These are phyloP conservation scores for Ochlodes sylvanus DNA, from an alignment of 2,888 invertebrate species.

Conservation along the genomic window DNA sequence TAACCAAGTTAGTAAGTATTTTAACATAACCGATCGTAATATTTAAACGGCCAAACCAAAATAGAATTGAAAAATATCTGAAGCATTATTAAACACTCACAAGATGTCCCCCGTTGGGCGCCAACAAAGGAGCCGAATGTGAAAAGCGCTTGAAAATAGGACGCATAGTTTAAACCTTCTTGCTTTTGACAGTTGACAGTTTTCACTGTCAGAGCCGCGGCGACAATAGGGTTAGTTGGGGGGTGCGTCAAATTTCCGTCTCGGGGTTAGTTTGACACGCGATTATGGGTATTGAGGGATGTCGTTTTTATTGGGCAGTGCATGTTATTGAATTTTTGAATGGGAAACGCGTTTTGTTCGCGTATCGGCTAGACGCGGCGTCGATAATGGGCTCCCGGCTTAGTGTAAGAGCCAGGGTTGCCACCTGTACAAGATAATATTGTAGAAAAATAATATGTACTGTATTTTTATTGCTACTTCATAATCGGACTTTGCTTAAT, in stretches of 20 bases:
- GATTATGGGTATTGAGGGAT: conserved; percentile 82
- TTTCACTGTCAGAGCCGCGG: conserved; percentile 74
- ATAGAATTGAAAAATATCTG: conserved; percentile 22
- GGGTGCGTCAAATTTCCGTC: conserved; percentile 73
- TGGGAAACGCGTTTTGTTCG: conserved; percentile 48
- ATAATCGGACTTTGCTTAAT: no score
- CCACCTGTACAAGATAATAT: no score
- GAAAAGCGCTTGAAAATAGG: conserved; percentile 71
- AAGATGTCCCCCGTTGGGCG: conserved; percentile 58
- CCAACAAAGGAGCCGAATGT: conserved; percentile 70
- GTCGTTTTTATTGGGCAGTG: conserved; percentile 45
- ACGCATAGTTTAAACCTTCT: conserved; percentile 82
- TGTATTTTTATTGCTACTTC: no score
- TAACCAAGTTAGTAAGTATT: no score
- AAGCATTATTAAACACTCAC: conserved; percentile 44
- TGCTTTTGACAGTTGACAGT: conserved; percentile 84
- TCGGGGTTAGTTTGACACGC: conserved; percentile 71
- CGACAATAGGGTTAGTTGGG: conserved; percentile 77
- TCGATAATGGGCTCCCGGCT: conserved; percentile 14
- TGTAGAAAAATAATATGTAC: no score
- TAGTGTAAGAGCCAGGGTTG: not conserved
- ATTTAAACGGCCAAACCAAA: not conserved
- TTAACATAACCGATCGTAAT: not conserved
- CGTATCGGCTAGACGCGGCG: conserved; percentile 36
- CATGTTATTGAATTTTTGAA: conserved; percentile 64